phyloP scores from a whole-genome alignment of 53 echinoderm and acorn worm genomes.

The Hippasteria phrygiana region DNA sequence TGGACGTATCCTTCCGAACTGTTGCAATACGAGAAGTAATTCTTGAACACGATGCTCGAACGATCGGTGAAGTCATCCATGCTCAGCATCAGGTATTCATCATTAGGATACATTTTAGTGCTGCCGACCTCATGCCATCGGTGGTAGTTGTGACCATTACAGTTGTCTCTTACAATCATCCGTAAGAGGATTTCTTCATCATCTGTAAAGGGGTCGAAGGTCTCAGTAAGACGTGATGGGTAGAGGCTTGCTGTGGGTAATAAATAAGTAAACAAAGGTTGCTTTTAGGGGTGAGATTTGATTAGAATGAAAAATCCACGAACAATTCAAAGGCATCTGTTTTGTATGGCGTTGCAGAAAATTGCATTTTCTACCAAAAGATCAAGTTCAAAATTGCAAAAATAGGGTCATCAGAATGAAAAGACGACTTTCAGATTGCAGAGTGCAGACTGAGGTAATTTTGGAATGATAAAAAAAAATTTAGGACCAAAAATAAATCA shows the following conservation, averaged over 20 bases:
- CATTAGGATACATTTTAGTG: neutral
- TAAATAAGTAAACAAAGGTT: neutral
- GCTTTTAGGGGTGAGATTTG: neutral
- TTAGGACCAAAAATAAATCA: too few species aligned
- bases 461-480: too few species aligned
- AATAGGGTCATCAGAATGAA: too few species aligned
- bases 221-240: slow-evolving; percentile 32
- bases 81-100: neutral
- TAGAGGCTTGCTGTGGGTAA: slow-evolving; percentile 25
- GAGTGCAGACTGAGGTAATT: too few species aligned
- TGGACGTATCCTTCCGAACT: neutral
- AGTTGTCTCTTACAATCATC: slow-evolving; percentile 34
- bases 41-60: slow-evolving; percentile 30
- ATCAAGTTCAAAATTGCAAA: too few species aligned
- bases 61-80: neutral
- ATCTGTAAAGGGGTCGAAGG: slow-evolving; percentile 10
- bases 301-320: neutral
- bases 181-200: neutral
- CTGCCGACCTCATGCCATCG: neutral
- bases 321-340: too few species aligned
- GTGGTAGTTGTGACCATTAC: neutral
- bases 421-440: too few species aligned
- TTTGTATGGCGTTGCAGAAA: too few species aligned
- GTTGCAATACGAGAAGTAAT: neutral
- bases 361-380: too few species aligned